A percentile compares a stretch with the other conserved stretches of the same genome.
phyloP scores from a whole-genome alignment of 2,797 vertebrate genomes.

The Schizopygopsis malacanthus region DNA sequence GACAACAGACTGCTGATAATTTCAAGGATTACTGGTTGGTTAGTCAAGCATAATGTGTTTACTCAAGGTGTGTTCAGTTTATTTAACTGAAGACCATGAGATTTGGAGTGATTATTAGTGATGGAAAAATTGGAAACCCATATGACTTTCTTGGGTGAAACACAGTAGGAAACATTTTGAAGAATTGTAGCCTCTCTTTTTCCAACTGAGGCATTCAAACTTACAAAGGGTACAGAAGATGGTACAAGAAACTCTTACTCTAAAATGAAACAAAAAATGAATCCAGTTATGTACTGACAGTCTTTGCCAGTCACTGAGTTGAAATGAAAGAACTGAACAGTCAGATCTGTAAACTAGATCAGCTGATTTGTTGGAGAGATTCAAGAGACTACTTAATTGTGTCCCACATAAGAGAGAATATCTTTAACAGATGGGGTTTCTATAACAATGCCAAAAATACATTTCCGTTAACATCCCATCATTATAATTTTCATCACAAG shows the following conservation, averaged over 20 bases:
- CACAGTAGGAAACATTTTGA: not conserved
- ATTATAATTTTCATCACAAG: not conserved
- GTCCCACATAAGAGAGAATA: not conserved
- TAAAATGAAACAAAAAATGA: not conserved
- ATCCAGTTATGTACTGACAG: not conserved
- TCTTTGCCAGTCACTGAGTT: not conserved
- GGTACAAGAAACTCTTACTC: not conserved
- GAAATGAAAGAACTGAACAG: not conserved
- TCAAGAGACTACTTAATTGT: not conserved
- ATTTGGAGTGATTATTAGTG: not conserved
- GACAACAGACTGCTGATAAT: not conserved
- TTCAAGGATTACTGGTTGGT: not conserved
- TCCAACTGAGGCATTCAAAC: not conserved
- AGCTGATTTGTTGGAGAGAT: not conserved
- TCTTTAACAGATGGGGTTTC: not conserved
- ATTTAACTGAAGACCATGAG: constrained; percentile 15
- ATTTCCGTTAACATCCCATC: not conserved
- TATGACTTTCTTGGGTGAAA: not conserved
- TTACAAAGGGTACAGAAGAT: not conserved
- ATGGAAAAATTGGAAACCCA: not conserved
- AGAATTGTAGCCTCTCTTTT: not conserved
- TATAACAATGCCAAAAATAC: not conserved
- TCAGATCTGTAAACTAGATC: not conserved
- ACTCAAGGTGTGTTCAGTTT: constrained; percentile 12
- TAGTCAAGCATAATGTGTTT: not conserved